Evolutionary conservation across 2,797 vertebrate species (phyloP), one percentile per base, ranked within the genome.

Genomic region (Mormyrus proboscirostris): DNA sequence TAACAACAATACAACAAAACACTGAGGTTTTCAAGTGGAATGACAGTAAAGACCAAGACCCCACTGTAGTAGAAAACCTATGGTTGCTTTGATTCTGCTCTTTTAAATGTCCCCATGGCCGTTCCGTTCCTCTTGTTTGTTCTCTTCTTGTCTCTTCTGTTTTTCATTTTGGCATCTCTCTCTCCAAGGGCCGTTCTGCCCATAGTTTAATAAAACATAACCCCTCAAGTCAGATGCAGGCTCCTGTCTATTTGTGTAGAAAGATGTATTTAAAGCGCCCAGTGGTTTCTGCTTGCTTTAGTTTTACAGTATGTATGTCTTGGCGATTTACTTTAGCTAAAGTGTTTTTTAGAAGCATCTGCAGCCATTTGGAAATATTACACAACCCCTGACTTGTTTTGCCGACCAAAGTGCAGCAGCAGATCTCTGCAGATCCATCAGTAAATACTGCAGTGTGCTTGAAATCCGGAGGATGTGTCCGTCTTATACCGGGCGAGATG

Each of bases 171-270:
- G 14, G 50, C 29, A 50, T n/a, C 22, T 38, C 25, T 29, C 85
- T 57, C 51, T 57, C 50, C 12, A 25, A 86, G 51, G 33, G 7
- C 12, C 50, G 41, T 59, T 53, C 51, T 38, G 29, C 51, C 53
- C 85, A 41, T 50, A 38, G 85, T 19, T 53, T 86, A 57, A 86
- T 86, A 86, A 86, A 59, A 59, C 51, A 55, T 86, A 57, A 19
- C 84, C 84, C 12, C 84, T 14, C 38, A 50, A 86, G 53, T 19
- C 53, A 38, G 22, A 57, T 4, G 4, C 22, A 53, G 8, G 79
- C 38, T n/a, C 47, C 22, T 49, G 83, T 51, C 22, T 29, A 25
- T 85, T 85, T 51, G 50, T 85, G 47, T 85, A 53, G n/a, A 85
- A 25, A 14, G 25, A 22, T 33, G 4, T 44, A 79, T 79, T 79